Conservation (phyloP, 2,113 vertebrate species). For the Perca schrenkii region DNA sequence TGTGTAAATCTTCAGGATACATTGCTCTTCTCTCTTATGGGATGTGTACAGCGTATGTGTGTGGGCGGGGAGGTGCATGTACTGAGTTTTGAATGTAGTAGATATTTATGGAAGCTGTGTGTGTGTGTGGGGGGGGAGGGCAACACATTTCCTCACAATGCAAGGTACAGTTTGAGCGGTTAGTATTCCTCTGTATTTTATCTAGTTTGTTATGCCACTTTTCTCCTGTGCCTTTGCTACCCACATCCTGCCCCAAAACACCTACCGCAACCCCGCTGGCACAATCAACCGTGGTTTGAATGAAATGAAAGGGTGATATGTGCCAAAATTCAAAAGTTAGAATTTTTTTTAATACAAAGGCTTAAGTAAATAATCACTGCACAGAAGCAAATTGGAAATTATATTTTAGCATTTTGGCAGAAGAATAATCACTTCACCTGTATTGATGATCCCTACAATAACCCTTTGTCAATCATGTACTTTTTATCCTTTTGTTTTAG, state of each 20-base stretch:
- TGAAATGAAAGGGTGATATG: slow-evolving; percentile 30
- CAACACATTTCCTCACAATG: slow-evolving; percentile 67
- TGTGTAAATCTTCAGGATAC: slow-evolving; percentile 41
- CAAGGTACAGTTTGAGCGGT: slow-evolving; percentile 71
- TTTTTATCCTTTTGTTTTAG: neutral
- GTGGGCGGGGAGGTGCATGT: slow-evolving; percentile 41
- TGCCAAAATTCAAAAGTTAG: slow-evolving; percentile 14
- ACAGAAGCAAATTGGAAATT: neutral
- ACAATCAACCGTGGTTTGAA: slow-evolving; percentile 40
- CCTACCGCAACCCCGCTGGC: slow-evolving; percentile 71
- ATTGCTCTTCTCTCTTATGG: slow-evolving; percentile 34
- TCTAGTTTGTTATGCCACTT: slow-evolving; percentile 67
- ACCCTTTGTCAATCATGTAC: neutral
- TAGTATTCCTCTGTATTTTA: slow-evolving; percentile 75
- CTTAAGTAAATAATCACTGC: slow-evolving; percentile 20
- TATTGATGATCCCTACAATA: neutral
- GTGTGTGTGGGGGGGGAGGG: slow-evolving; percentile 16
- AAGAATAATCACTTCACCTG: neutral
- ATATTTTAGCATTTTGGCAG: neutral
- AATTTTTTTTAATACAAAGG: neutral
- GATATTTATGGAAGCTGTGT: slow-evolving; percentile 64
- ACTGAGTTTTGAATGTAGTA: slow-evolving; percentile 48
- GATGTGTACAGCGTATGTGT: slow-evolving; percentile 25
- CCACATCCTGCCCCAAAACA: slow-evolving; percentile 84
- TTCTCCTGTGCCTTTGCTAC: slow-evolving; percentile 59